phyloP scores from a whole-genome alignment of 1,140 invertebrate species.

The Eulimnadia texana region DNA sequence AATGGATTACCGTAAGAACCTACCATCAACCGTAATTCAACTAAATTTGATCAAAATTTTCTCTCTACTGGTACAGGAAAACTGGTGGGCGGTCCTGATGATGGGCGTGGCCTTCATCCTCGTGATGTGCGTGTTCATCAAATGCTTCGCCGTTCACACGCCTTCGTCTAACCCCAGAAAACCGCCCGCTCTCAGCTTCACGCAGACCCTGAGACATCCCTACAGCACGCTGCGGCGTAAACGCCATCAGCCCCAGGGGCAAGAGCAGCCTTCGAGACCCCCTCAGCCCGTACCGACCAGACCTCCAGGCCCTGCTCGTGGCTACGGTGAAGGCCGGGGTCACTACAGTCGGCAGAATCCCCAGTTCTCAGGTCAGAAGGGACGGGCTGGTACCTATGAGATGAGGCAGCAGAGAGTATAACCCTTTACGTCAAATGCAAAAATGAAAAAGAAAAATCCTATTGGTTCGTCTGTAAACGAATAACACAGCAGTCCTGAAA shows the following conservation, averaged over 20 bases:
- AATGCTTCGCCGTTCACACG: constrained; percentile 97
- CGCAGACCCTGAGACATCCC: constrained; percentile 70
- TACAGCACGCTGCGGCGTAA: constrained; percentile 72
- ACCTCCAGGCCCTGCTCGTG: constrained; percentile 38
- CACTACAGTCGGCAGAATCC: constrained; percentile 39
- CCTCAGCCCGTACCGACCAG: too few relatives aligned
- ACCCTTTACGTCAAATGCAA: neutral
- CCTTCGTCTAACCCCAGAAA: constrained; percentile 93
- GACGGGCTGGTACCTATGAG: neutral
- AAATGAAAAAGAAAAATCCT: neutral
- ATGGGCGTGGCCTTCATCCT: constrained; percentile 82
- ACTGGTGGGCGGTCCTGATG: constrained; percentile 93
- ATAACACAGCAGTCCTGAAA: neutral
- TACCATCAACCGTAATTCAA: neutral
- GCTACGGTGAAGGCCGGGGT: constrained; percentile 53
- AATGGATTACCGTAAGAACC: constrained; percentile 62
- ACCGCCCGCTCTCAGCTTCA: constrained; percentile 64
- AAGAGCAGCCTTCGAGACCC: neutral
- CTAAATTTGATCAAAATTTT: neutral
- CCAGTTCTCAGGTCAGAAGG: neutral
- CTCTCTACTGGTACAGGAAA: constrained; percentile 46
- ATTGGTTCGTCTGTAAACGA: neutral
- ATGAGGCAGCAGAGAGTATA: neutral
- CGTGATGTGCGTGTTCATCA: constrained; percentile 95
- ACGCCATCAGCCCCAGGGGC: neutral